Conservation (phyloP, 2,113 vertebrate species). For the Muntiacus muntjak region DNA sequence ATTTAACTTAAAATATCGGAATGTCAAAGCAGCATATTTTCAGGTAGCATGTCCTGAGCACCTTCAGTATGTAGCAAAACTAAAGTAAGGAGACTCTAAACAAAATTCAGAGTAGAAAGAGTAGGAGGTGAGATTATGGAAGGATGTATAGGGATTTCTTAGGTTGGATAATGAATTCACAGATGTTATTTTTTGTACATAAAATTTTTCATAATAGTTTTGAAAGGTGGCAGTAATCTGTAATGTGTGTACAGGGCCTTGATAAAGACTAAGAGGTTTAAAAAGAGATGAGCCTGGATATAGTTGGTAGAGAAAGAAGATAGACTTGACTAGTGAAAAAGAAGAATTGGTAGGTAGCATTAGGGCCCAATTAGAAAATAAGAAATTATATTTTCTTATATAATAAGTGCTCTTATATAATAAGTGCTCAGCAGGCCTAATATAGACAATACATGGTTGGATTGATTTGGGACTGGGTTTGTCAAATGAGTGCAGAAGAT, state of each 20-base stretch:
- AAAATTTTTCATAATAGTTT: neutral
- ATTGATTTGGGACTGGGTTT: neutral
- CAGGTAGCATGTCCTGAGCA: neutral
- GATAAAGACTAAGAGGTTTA: neutral
- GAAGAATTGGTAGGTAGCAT: neutral
- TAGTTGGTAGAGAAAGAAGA: neutral
- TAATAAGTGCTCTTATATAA: neutral
- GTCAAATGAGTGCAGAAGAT: neutral
- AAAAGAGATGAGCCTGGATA: neutral
- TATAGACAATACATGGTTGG: neutral
- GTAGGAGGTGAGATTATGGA: neutral
- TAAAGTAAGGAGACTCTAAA: neutral
- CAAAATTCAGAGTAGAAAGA: neutral
- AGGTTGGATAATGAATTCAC: neutral
- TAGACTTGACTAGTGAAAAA: neutral
- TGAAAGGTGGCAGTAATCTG: neutral
- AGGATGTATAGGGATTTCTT: neutral
- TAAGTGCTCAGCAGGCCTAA: neutral
- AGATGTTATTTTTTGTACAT: neutral
- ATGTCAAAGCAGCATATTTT: neutral
- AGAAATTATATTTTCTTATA: neutral
- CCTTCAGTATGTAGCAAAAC: neutral
- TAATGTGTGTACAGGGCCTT: neutral
- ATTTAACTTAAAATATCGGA: neutral
- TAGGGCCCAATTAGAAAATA: neutral